phyloP scores from a whole-genome alignment of 2,888 invertebrate genomes.

The Leptothorax acervorum region DNA sequence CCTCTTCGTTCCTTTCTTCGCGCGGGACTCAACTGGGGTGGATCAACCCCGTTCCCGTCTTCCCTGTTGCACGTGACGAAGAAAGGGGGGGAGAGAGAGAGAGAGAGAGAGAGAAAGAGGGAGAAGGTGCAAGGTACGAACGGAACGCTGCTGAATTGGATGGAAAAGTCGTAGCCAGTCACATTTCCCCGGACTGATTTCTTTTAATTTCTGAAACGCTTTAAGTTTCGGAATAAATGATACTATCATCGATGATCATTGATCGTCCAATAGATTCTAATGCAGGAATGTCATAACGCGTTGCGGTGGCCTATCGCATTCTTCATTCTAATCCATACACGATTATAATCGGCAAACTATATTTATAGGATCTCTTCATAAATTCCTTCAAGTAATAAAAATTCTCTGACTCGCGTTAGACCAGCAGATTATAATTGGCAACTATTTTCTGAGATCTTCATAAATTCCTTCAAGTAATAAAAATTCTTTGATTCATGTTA shows the following conservation, averaged over 20 bases:
- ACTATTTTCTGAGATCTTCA: not conserved
- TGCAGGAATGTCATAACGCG: not conserved
- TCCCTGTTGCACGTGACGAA: conserved; percentile 60
- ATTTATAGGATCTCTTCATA: not conserved
- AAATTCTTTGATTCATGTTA: not conserved
- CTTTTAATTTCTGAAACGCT: conserved; percentile 63
- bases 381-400: not conserved
- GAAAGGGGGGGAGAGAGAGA: conserved; percentile 24
- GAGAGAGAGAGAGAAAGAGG: conserved; percentile 41
- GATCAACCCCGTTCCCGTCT: conserved; percentile 77
- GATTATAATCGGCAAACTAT: not conserved
- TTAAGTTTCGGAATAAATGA: not conserved
- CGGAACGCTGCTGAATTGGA: conserved; percentile 77
- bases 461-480: not conserved
- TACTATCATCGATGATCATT: not conserved
- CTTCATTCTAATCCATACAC: not conserved
- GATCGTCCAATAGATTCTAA: not conserved
- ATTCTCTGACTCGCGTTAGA: not conserved
- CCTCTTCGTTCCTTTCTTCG: conserved; percentile 55
- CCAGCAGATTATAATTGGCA: not conserved
- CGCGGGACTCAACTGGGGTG: conserved; percentile 68
- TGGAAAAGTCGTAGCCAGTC: conserved; percentile 79
- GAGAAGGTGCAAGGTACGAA: conserved; percentile 59
- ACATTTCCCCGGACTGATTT: conserved; percentile 55
- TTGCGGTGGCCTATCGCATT: not conserved